phyloP scores from a whole-genome alignment of 2,113 vertebrate species.

The Lampris megalopsis region DNA sequence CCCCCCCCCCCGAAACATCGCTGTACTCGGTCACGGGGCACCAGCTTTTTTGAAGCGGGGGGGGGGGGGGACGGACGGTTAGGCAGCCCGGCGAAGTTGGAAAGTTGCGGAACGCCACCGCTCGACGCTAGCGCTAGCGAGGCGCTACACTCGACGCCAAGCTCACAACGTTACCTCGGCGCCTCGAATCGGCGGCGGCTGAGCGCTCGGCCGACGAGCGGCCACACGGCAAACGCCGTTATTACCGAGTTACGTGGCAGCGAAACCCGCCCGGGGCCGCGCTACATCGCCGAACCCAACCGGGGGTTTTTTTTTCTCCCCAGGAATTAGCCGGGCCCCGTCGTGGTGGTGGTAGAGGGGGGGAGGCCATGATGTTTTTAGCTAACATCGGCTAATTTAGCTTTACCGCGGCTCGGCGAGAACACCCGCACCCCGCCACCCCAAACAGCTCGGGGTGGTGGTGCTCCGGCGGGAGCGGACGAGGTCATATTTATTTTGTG shows the following conservation, averaged over 20 bases:
- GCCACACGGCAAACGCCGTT: not conserved
- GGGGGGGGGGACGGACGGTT: too few species aligned
- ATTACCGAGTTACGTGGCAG: fast-evolving
- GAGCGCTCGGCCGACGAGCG: too few species aligned
- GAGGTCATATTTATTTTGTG: constrained; percentile 27
- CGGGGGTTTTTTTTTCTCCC: too few species aligned
- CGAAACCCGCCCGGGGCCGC: too few species aligned
- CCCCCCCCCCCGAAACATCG: too few species aligned
- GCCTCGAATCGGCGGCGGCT: too few species aligned
- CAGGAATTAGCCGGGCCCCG: constrained; percentile 37
- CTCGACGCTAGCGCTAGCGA: not conserved
- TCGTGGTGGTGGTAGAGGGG: not conserved
- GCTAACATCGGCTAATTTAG: constrained; percentile 31
- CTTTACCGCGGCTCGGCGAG: too few species aligned
- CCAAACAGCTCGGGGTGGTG: constrained; percentile 35
- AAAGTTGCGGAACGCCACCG: constrained; percentile 1
- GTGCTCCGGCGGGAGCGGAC: constrained; percentile 30
- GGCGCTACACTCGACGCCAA: not conserved
- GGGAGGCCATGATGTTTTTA: constrained; percentile 58
- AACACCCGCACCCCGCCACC: too few species aligned
- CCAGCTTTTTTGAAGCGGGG: too few species aligned
- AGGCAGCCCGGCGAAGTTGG: not conserved
- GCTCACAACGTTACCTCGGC: too few species aligned
- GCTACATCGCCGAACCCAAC: too few species aligned
- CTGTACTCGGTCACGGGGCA: too few species aligned